Percentiles rank a stretch among this genome's conserved stretches.
These are phyloP conservation scores for Alligator sinensis DNA, from an alignment of 2,113 vertebrate species.

Conservation along the genomic window DNA sequence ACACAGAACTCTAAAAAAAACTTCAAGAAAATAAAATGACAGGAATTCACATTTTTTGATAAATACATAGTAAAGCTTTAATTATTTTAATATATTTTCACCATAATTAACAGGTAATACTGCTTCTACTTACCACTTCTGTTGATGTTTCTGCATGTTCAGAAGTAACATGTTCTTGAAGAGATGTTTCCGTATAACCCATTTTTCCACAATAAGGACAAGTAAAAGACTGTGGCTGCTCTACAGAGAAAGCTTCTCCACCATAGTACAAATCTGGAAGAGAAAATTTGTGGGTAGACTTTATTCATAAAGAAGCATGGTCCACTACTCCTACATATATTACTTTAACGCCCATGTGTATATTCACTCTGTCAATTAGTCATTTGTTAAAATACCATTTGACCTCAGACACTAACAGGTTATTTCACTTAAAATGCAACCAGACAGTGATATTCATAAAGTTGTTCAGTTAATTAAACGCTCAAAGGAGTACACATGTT, in stretches of 20 bases:
- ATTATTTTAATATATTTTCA: background rate
- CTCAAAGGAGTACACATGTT: accelerated
- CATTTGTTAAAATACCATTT: background rate
- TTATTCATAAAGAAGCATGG: conserved; percentile 21
- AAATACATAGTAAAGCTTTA: background rate
- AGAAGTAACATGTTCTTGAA: conserved; percentile 98
- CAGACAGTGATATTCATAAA: background rate
- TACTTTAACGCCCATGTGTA: background rate
- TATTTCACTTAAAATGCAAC: background rate
- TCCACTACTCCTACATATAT: background rate
- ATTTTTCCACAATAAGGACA: conserved; percentile 99
- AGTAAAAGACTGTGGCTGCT: conserved; percentile 98
- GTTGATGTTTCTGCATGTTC: conserved; percentile 98
- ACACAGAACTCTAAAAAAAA: background rate
- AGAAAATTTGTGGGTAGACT: background rate
- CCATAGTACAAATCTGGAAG: conserved; percentile 97
- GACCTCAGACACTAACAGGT: background rate
- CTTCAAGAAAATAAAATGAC: background rate
- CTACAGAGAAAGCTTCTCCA: conserved; percentile 98
- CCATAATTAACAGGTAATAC: background rate
- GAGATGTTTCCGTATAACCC: conserved; percentile 96
- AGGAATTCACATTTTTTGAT: background rate
- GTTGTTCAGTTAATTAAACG: background rate
- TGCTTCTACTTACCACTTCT: conserved; percentile 91
- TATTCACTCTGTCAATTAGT: background rate